These are phyloP conservation scores for Hormiphora californensis DNA, from an alignment of 37 sponge, comb jelly and placozoan genomes.

Conservation along the genomic window DNA sequence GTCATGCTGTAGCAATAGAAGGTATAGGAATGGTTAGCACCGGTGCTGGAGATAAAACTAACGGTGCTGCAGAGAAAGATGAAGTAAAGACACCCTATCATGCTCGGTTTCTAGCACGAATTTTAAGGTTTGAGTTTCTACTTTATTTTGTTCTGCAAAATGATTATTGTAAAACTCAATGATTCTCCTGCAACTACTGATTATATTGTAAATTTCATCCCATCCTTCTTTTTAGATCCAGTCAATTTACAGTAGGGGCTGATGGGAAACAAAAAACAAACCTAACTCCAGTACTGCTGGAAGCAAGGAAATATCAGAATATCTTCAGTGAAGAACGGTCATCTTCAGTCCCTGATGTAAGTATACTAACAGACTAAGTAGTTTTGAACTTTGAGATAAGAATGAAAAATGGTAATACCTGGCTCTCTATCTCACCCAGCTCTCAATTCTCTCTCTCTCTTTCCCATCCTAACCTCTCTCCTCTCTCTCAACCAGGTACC, in stretches of 20 bases:
- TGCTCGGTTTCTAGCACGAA: conserved; percentile 25
- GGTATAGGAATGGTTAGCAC: too few species aligned
- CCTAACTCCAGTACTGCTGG: conserved; percentile 26
- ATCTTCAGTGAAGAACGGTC: conserved; percentile 24
- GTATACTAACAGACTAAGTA: too few species aligned
- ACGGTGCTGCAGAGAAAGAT: background rate
- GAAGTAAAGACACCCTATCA: background rate
- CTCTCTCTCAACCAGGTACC: background rate
- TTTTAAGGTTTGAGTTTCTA: conserved; percentile 24
- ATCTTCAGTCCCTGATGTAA: background rate
- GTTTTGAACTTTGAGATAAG: too few species aligned
- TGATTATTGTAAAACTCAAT: too few species aligned
- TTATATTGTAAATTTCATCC: background rate
- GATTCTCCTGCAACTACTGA: background rate
- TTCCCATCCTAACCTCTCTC: background rate
- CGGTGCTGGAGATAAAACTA: too few species aligned
- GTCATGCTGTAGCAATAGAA: too few species aligned
- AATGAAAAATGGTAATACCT: too few species aligned
- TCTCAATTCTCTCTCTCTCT: background rate
- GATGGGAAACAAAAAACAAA: background rate
- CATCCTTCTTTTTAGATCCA: background rate
- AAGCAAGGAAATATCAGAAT: conserved; percentile 30
- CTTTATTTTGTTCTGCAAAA: too few species aligned
- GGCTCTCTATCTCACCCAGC: too few species aligned
- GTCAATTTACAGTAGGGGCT: conserved; percentile 38